These are phyloP conservation scores for Drosophila cracens DNA, from an alignment of 2,888 invertebrate genomes.

Conservation along the genomic window DNA sequence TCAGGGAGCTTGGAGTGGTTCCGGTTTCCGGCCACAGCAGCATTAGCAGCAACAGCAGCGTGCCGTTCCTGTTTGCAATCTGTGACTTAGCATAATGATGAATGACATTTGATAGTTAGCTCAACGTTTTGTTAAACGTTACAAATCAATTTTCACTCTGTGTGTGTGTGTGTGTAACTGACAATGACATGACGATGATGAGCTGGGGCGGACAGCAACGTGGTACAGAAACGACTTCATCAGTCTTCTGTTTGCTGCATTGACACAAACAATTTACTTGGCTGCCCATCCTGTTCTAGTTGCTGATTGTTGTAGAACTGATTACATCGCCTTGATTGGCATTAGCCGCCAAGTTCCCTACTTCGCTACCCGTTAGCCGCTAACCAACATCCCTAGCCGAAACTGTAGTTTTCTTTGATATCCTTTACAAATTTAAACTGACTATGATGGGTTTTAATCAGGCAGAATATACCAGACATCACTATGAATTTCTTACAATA, in stretches of 20 bases:
- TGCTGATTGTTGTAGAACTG: constrained; percentile 59
- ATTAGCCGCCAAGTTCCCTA: constrained; percentile 56
- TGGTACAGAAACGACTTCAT: constrained; percentile 50
- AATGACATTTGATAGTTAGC: constrained; percentile 76
- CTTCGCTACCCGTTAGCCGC: not conserved
- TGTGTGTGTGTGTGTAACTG: constrained; percentile 36
- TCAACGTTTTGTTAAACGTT: constrained; percentile 70
- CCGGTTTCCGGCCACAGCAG: constrained; percentile 71
- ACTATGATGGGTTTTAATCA: not conserved
- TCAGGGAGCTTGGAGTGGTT: constrained; percentile 64
- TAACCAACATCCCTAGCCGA: not conserved
- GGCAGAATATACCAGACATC: not conserved
- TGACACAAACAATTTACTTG: constrained; percentile 78
- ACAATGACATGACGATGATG: constrained; percentile 59
- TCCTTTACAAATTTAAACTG: not conserved
- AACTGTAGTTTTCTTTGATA: constrained; percentile 8
- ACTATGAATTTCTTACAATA: not conserved
- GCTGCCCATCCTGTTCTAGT: constrained; percentile 26
- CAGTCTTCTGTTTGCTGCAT: constrained; percentile 52
- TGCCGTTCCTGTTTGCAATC: constrained; percentile 6
- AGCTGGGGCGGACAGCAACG: constrained; percentile 26
- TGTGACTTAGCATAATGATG: constrained; percentile 79
- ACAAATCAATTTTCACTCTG: constrained; percentile 77
- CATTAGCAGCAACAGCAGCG: not conserved
- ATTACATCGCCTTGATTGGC: constrained; percentile 74